phyloP scores from a whole-genome alignment of 2,888 invertebrate genomes.

The Dasypolia templi region DNA sequence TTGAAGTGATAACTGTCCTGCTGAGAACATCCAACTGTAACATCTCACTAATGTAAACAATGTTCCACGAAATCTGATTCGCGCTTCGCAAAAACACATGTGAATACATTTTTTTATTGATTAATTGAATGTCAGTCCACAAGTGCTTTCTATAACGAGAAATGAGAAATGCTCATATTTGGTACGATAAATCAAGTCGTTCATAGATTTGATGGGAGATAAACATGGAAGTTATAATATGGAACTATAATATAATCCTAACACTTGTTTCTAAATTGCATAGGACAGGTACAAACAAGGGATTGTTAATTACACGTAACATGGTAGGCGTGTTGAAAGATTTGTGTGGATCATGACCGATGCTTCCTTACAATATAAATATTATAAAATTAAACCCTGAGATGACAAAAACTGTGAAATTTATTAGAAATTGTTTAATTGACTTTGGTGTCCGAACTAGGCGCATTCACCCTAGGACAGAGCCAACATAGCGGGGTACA shows the following conservation, averaged over 20 bases:
- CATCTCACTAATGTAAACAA: slow-evolving; percentile 29
- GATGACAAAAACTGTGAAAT: slow-evolving; percentile 17
- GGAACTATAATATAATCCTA: too few relatives aligned
- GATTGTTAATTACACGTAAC: not conserved
- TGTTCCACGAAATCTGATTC: slow-evolving; percentile 42
- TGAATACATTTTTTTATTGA: slow-evolving; percentile 66
- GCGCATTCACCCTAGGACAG: slow-evolving; percentile 20
- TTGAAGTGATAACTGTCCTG: slow-evolving; percentile 25
- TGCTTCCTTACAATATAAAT: slow-evolving; percentile 20
- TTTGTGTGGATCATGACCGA: slow-evolving; percentile 17
- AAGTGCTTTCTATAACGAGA: slow-evolving; percentile 25
- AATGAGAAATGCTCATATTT: slow-evolving; percentile 50
- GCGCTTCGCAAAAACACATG: slow-evolving; percentile 41
- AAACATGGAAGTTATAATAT: not conserved
- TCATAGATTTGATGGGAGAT: slow-evolving; percentile 61
- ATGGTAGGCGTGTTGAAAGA: slow-evolving; percentile 18
- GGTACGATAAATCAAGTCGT: slow-evolving; percentile 57
- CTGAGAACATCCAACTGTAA: slow-evolving; percentile 28
- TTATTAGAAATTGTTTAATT: slow-evolving; percentile 51
- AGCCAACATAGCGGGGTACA: slow-evolving; percentile 36
- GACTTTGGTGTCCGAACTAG: slow-evolving; percentile 40
- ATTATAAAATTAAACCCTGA: slow-evolving; percentile 6
- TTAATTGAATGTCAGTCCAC: slow-evolving; percentile 56
- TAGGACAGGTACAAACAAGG: not conserved
- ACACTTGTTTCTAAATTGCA: not conserved